Evolutionary conservation across 1,140 invertebrate species (phyloP).

Genomic region (Drosophila subpulchrella): DNA sequence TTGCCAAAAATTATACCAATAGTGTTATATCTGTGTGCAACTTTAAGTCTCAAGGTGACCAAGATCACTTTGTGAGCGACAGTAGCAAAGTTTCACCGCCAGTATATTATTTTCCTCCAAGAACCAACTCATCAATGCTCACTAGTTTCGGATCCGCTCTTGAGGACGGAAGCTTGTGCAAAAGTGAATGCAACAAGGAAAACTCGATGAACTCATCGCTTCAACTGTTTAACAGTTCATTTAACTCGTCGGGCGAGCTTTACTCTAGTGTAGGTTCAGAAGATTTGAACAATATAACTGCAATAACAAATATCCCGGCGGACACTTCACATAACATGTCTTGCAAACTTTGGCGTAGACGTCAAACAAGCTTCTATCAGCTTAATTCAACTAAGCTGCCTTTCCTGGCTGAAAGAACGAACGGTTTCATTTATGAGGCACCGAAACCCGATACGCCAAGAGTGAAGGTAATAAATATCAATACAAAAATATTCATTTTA

Average conservation of each 20-base stretch:
- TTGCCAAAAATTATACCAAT: constrained; percentile 38
- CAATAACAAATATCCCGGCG: constrained; percentile 35
- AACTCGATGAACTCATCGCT: constrained; percentile 60
- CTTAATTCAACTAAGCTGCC: not conserved
- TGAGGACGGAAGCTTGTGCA: constrained; percentile 38
- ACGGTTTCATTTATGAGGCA: constrained; percentile 47
- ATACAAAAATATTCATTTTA: not conserved
- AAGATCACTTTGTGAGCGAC: constrained; percentile 20
- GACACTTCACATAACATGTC: constrained; percentile 24
- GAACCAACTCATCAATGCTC: constrained; percentile 41
- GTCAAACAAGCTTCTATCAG: constrained; percentile 42
- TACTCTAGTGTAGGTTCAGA: constrained; percentile 51
- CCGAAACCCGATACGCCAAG: constrained; percentile 85
- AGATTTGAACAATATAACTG: constrained; percentile 42
- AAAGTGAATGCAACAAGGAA: constrained; percentile 58
- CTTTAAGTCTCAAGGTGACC: constrained; percentile 24
- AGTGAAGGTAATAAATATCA: constrained; percentile 63
- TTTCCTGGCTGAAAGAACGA: not conserved
- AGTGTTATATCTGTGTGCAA: not conserved
- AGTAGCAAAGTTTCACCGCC: not conserved
- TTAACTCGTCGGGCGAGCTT: constrained; percentile 69
- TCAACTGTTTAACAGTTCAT: constrained; percentile 60
- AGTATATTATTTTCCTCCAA: constrained; percentile 36
- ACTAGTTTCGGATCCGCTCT: constrained; percentile 41
- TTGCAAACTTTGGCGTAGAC: constrained; percentile 65